Percentiles rank a stretch among this genome's conserved stretches.
Conservation (phyloP, 2,797 vertebrate genomes). For the Decapterus maruadsi region DNA sequence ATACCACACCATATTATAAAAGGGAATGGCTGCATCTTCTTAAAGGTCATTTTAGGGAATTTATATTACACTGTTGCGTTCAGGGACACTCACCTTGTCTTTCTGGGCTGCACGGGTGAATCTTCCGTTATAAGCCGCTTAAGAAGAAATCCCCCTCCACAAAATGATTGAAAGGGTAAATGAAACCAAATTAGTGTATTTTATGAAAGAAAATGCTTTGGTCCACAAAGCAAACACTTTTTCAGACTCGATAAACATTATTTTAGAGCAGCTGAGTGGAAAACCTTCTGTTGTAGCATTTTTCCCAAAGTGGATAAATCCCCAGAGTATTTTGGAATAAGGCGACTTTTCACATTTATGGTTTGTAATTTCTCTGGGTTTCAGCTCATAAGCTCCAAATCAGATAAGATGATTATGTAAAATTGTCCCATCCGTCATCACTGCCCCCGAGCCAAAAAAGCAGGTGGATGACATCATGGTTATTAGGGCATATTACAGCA, state of each 20-base stretch:
- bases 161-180: constrained; percentile 38
- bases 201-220: constrained; percentile 43
- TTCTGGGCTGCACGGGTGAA: constrained; percentile 15
- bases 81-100: constrained; percentile 1
- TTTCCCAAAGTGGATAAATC: constrained; percentile 40
- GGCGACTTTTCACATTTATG: constrained; percentile 45
- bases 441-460: constrained; percentile 36
- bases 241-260: constrained; percentile 47
- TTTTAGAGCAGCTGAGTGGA: constrained; percentile 28
- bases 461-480: constrained; percentile 74
- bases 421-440: constrained; percentile 71
- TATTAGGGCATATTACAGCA: constrained; percentile 61
- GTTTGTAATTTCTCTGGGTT: constrained; percentile 47
- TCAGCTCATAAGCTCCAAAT: constrained; percentile 68
- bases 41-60: constrained; percentile 17
- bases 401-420: constrained; percentile 74
- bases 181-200: constrained; percentile 44
- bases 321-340: constrained; percentile 39
- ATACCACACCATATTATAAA: constrained; percentile 36
- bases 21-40: constrained; percentile 35
- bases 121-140: constrained; percentile 9
- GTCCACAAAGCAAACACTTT: constrained; percentile 40
- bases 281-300: constrained; percentile 14
- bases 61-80: constrained; percentile 10
- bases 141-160: constrained; percentile 6